Conservation (phyloP, 2,113 vertebrate species). For the Cacatua alba region DNA sequence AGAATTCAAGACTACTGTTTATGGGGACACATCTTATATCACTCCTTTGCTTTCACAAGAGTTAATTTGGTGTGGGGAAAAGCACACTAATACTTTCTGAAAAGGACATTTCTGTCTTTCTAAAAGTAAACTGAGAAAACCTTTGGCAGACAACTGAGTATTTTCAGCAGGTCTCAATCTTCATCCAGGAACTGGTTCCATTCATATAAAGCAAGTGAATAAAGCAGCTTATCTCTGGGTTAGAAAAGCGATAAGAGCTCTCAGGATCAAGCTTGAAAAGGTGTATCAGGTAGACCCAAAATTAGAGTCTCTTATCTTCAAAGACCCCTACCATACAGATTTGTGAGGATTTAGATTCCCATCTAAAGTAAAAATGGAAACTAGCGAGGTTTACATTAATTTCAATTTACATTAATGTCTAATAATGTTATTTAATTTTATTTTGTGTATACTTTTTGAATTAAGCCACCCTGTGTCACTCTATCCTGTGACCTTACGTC, state of each 20-base stretch:
- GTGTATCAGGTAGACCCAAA: not conserved
- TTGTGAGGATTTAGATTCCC: not conserved
- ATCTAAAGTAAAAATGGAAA: not conserved
- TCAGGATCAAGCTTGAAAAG: not conserved
- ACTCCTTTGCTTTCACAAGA: not conserved
- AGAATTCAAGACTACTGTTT: not conserved
- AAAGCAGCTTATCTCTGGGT: not conserved
- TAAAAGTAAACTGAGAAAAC: not conserved
- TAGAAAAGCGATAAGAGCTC: not conserved
- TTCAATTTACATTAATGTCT: not conserved
- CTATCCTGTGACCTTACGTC: not conserved
- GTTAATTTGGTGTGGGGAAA: fast-evolving
- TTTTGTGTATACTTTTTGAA: not conserved
- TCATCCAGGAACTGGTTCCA: not conserved
- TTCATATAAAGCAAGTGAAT: not conserved
- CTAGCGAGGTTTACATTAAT: not conserved
- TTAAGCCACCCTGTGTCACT: not conserved
- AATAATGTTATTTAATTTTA: not conserved
- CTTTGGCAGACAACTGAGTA: not conserved
- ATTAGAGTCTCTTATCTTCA: not conserved
- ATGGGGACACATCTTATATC: not conserved
- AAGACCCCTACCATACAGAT: not conserved
- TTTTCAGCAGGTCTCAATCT: not conserved
- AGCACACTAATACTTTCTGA: not conserved
- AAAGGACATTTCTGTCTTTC: not conserved